Percentiles rank a stretch among this genome's conserved stretches.
These are phyloP conservation scores for Actenoides lindsayi DNA, from an alignment of 2,113 vertebrate genomes.

Conservation along the genomic window DNA sequence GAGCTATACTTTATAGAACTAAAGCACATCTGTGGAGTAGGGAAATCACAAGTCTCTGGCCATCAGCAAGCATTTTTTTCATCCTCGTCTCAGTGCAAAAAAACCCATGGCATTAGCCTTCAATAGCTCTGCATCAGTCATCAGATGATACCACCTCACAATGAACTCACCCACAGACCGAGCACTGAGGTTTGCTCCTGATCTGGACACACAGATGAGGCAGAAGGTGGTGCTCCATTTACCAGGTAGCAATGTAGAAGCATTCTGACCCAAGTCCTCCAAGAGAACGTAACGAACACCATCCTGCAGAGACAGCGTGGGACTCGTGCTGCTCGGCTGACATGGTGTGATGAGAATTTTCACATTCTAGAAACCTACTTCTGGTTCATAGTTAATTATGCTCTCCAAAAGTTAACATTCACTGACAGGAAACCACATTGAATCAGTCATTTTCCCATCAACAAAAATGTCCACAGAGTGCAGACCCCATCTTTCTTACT, in stretches of 20 bases:
- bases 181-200: background rate
- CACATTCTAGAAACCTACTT: background rate
- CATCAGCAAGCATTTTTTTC: background rate
- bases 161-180: background rate
- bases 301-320: background rate
- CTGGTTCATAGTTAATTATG: fast-evolving
- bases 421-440: background rate
- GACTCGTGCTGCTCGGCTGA: background rate
- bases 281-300: background rate
- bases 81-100: background rate
- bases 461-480: background rate
- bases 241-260: background rate
- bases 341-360: background rate
- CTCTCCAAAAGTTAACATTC: background rate
- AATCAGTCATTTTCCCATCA: background rate
- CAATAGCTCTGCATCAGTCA: background rate
- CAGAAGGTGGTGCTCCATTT: background rate
- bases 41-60: background rate
- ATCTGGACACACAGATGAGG: background rate
- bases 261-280: background rate
- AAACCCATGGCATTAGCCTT: background rate
- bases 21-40: background rate
- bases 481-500: background rate
- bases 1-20: background rate
- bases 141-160: background rate